Evolutionary conservation across 2,888 invertebrate species (phyloP).

Genomic region (Lepidocyrtinus sp.): DNA sequence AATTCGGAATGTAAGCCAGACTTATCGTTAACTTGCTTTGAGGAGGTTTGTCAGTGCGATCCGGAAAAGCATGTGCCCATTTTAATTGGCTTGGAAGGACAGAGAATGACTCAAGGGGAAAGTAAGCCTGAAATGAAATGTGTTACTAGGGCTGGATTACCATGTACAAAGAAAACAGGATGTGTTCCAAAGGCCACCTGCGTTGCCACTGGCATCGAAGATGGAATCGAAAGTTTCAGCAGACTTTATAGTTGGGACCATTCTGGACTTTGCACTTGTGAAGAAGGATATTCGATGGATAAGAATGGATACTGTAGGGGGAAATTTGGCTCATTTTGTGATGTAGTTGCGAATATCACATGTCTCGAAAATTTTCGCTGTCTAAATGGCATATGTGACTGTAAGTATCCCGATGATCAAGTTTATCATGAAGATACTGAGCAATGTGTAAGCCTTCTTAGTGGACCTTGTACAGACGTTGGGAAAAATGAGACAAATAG

Average conservation of each 20-base stretch:
- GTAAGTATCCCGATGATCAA: conserved; percentile 60
- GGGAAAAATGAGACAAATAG: not conserved
- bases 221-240: not conserved
- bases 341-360: conserved; percentile 30
- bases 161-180: conserved; percentile 27
- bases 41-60: conserved; percentile 46
- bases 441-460: conserved; percentile 50
- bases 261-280: conserved; percentile 36
- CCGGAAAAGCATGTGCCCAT: conserved; percentile 11
- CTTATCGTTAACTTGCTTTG: conserved; percentile 36
- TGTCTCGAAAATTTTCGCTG: conserved; percentile 24
- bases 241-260: conserved; percentile 14
- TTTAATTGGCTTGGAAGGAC: too few species aligned
- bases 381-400: conserved; percentile 50
- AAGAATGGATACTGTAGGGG: conserved; percentile 27
- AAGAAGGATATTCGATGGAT: conserved; percentile 28
- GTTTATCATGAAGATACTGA: conserved; percentile 35
- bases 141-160: conserved; percentile 20
- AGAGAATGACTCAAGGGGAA: too few species aligned
- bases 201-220: not conserved
- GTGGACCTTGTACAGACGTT: conserved; percentile 50
- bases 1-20: conserved; percentile 38
- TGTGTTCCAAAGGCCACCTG: conserved; percentile 39
- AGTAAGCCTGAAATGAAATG: conserved; percentile 35
- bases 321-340: conserved; percentile 31